Percentiles rank a stretch among this genome's conserved stretches.
Evolutionary conservation across 2,113 vertebrate genomes (phyloP).

Genomic region (Pangasianodon hypophthalmus): DNA sequence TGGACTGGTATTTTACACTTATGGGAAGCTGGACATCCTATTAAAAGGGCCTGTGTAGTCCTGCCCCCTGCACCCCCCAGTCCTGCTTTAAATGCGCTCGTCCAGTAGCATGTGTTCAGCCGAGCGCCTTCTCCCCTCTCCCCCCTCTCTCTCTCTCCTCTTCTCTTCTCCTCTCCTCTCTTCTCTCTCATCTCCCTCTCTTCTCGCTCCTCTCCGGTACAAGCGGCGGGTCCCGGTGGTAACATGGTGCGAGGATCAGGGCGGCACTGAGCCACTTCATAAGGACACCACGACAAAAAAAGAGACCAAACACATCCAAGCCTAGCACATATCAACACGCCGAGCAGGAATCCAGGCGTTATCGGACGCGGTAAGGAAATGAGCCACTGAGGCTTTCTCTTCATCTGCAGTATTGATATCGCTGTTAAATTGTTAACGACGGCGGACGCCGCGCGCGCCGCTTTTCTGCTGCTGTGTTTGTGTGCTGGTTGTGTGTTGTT

Average conservation of each 20-base stretch:
- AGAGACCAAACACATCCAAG: slow-evolving; percentile 25
- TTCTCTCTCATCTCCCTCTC: not conserved
- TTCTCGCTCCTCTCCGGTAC: not conserved
- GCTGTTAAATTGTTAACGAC: slow-evolving; percentile 51
- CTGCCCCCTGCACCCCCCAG: slow-evolving; percentile 57
- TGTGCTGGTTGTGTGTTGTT: not conserved
- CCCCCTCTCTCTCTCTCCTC: not conserved
- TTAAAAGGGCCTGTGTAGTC: slow-evolving; percentile 75
- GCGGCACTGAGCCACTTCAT: slow-evolving; percentile 54
- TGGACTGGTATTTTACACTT: not conserved
- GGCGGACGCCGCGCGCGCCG: slow-evolving; percentile 6
- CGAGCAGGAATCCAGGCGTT: slow-evolving; percentile 43
- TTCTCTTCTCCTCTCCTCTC: slow-evolving; percentile 35
- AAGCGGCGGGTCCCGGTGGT: slow-evolving; percentile 51
- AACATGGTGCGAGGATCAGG: slow-evolving; percentile 69
- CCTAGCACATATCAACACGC: slow-evolving; percentile 48
- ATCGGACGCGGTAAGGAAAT: slow-evolving; percentile 65
- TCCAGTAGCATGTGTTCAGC: slow-evolving; percentile 57
- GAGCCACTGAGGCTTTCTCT: not conserved
- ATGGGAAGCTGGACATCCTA: slow-evolving; percentile 64
- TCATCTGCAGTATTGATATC: slow-evolving; percentile 52
- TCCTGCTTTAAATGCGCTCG: slow-evolving; percentile 70
- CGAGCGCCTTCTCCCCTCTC: slow-evolving; percentile 50
- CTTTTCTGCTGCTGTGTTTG: not conserved
- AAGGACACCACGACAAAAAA: slow-evolving; percentile 38